phyloP scores from a whole-genome alignment of 2,113 vertebrate species.

The Corydoras sp. region DNA sequence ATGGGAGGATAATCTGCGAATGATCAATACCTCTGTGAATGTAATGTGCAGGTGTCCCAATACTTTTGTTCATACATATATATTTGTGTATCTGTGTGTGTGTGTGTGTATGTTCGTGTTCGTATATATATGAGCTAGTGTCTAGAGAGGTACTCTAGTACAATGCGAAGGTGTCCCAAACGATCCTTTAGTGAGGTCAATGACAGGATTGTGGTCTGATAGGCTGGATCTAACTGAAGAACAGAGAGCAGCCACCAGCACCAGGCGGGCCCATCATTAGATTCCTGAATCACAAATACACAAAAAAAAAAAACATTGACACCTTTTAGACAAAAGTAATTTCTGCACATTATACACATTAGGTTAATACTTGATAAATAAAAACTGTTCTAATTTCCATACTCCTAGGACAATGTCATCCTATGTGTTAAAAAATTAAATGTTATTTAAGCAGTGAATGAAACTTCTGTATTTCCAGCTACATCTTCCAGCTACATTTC shows the following conservation, averaged over 20 bases:
- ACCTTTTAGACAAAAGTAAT: neutral
- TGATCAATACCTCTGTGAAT: too few species aligned
- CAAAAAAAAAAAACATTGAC: conserved; percentile 1
- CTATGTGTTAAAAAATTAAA: too few species aligned
- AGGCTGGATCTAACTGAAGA: conserved; percentile 70
- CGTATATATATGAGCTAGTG: conserved; percentile 47
- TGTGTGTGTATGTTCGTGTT: neutral
- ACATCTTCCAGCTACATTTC: too few species aligned
- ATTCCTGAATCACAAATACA: conserved; percentile 52
- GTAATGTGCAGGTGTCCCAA: too few species aligned
- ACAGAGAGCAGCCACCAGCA: conserved; percentile 79
- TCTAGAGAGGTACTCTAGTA: conserved; percentile 74
- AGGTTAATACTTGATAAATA: too few species aligned
- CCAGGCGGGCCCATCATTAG: conserved; percentile 68
- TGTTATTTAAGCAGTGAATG: too few species aligned
- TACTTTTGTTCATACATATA: too few species aligned
- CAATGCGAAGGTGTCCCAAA: conserved; percentile 69
- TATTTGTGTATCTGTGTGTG: neutral
- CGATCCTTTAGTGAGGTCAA: conserved; percentile 72
- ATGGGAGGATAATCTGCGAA: too few species aligned
- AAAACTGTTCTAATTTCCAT: too few species aligned
- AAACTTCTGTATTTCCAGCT: too few species aligned
- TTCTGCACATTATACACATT: neutral
- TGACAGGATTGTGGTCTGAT: conserved; percentile 75
- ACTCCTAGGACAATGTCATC: too few species aligned